Evolutionary conservation across 2,113 vertebrate genomes (phyloP).

Genomic region (Aepyceros melampus): DNA sequence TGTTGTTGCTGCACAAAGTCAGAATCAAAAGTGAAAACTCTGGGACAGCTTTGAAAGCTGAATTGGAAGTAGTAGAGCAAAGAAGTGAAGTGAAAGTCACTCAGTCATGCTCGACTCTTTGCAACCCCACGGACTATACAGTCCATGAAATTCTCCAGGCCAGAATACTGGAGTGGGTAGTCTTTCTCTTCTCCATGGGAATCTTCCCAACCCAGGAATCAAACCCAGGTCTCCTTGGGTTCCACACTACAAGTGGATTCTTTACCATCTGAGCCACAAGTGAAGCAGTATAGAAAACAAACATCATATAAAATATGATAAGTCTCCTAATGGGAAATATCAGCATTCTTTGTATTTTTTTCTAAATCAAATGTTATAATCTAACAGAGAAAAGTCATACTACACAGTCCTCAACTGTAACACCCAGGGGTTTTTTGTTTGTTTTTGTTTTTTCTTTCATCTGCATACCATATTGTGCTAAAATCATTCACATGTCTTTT

Average conservation of each 20-base stretch:
- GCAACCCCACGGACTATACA: not conserved
- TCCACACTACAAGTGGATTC: not conserved
- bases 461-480: not conserved
- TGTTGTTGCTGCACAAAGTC: not conserved
- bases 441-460: not conserved
- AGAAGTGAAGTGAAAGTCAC: not conserved
- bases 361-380: conserved; percentile 1
- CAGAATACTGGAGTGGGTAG: not conserved
- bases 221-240: not conserved
- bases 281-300: not conserved
- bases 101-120: not conserved
- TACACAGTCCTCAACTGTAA: not conserved
- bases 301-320: not conserved
- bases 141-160: not conserved
- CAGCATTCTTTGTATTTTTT: not conserved
- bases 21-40: not conserved
- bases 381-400: not conserved
- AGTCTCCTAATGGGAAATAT: not conserved
- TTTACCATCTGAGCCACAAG: not conserved
- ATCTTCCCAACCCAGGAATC: not conserved
- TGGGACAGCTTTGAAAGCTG: not conserved
- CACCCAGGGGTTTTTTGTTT: not conserved
- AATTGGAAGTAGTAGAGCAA: not conserved
- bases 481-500: not conserved
- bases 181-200: not conserved